Conservation (phyloP, 2,797 vertebrate genomes). For the Carduelis carduelis region DNA sequence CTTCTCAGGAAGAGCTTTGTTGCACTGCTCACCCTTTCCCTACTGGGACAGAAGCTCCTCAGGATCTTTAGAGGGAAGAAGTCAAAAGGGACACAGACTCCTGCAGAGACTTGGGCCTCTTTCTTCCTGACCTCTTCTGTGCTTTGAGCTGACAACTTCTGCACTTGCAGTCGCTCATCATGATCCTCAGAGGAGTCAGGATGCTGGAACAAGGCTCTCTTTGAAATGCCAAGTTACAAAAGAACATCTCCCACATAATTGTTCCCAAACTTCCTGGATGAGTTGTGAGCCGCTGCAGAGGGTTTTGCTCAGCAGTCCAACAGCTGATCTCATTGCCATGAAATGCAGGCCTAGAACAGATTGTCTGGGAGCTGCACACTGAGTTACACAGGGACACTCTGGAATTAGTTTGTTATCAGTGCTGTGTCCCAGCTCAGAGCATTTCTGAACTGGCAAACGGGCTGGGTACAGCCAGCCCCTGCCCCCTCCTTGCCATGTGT, state of each 20-base stretch:
- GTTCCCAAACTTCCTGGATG: constrained; percentile 42
- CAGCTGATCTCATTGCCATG: constrained; percentile 37
- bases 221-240: neutral
- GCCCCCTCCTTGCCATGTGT: neutral
- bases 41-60: neutral
- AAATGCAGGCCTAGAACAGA: constrained; percentile 21
- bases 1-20: neutral
- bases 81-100: neutral
- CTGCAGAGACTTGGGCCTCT: neutral
- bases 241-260: neutral
- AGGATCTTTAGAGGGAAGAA: neutral
- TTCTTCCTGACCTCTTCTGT: neutral
- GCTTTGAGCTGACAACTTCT: neutral
- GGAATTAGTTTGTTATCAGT: neutral
- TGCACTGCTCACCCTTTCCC: neutral
- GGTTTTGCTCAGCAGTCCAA: neutral
- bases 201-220: neutral
- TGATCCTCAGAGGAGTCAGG: neutral
- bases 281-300: neutral
- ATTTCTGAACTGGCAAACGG: neutral
- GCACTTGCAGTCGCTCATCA: fast-evolving
- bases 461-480: neutral
- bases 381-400: neutral
- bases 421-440: neutral
- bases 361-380: neutral